Conservation (phyloP, 2,888 invertebrate genomes). For the Nycteola revayana region DNA sequence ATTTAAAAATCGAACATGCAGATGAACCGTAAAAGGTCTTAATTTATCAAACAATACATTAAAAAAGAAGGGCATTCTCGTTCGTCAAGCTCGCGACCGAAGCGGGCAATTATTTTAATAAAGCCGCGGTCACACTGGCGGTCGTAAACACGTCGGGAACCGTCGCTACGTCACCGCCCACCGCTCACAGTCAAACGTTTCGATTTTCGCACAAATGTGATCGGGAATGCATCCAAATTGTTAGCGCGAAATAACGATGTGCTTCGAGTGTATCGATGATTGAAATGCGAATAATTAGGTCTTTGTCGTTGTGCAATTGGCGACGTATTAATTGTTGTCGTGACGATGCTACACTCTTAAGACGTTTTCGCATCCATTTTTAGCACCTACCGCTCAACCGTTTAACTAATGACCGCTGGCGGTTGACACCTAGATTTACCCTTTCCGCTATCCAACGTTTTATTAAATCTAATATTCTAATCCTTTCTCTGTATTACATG, state of each 20-base stretch:
- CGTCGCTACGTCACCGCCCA: slow-evolving; percentile 48
- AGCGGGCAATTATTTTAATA: slow-evolving; percentile 60
- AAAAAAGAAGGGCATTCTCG: slow-evolving; percentile 39
- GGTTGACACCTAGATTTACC: slow-evolving; percentile 2
- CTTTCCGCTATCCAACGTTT: slow-evolving; percentile 6
- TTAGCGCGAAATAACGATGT: slow-evolving; percentile 20
- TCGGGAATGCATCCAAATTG: slow-evolving; percentile 25
- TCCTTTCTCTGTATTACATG: background rate
- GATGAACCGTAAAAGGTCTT: slow-evolving; percentile 28
- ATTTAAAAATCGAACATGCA: slow-evolving; percentile 14
- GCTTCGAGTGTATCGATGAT: slow-evolving; percentile 20
- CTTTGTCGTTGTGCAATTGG: slow-evolving; percentile 17
- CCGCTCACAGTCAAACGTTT: slow-evolving; percentile 40
- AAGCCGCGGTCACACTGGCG: slow-evolving; percentile 42
- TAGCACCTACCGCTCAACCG: background rate
- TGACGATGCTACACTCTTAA: background rate
- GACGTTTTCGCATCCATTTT: background rate
- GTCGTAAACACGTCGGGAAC: slow-evolving; percentile 49
- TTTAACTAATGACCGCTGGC: slow-evolving; percentile 6
- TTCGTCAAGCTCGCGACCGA: slow-evolving; percentile 42
- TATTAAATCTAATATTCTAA: background rate
- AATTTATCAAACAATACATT: slow-evolving; percentile 33
- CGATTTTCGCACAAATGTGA: slow-evolving; percentile 47
- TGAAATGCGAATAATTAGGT: slow-evolving; percentile 11
- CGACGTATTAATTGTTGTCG: slow-evolving; percentile 6